phyloP scores from a whole-genome alignment of 2,797 vertebrate genomes.

The Diplodus sargus region DNA sequence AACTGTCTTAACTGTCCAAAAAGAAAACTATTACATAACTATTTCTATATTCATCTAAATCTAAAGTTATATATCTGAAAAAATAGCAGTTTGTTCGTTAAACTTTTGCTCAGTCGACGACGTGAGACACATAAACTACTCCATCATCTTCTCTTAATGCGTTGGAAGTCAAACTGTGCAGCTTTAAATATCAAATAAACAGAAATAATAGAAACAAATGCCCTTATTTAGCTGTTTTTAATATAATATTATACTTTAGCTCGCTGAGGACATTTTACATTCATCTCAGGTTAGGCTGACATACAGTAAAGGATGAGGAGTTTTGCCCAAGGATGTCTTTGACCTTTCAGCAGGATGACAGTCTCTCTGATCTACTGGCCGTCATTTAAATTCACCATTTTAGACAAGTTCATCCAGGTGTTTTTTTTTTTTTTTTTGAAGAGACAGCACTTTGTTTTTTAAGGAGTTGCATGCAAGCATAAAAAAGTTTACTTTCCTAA shows the following conservation, averaged over 20 bases:
- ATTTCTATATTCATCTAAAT: not conserved
- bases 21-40: not conserved
- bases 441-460: slow-evolving; percentile 65
- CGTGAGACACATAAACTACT: not conserved
- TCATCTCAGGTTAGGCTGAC: not conserved
- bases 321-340: slow-evolving; percentile 9
- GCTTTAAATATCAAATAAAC: not conserved
- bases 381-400: slow-evolving; percentile 40
- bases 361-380: slow-evolving; percentile 55
- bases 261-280: slow-evolving; percentile 1
- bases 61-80: not conserved
- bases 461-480: slow-evolving; percentile 57
- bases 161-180: not conserved
- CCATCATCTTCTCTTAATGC: not conserved
- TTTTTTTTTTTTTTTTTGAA: slow-evolving; percentile 41
- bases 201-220: not conserved
- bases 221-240: not conserved
- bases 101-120: not conserved
- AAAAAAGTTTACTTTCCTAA: slow-evolving; percentile 51
- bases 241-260: not conserved
- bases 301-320: slow-evolving; percentile 2
- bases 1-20: not conserved
- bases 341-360: slow-evolving; percentile 35
- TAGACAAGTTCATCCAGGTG: slow-evolving; percentile 9
- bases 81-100: not conserved